These are phyloP conservation scores for Notamacropus eugenii DNA, from an alignment of 2,797 vertebrate species.

Conservation along the genomic window DNA sequence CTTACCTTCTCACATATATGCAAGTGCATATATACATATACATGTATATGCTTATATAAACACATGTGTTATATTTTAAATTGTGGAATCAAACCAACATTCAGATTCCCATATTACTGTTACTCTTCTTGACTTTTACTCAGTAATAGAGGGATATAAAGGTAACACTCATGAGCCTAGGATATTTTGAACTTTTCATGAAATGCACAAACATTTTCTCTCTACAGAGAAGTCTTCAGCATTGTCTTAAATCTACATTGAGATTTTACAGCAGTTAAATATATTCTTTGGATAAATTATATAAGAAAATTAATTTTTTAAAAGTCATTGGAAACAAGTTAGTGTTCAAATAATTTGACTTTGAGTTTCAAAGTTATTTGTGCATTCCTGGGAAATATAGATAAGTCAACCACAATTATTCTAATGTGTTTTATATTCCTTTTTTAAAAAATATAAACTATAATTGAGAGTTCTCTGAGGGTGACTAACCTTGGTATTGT, in stretches of 20 bases:
- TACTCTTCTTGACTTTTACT: background rate
- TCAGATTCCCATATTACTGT: constrained; percentile 37
- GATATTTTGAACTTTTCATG: constrained; percentile 63
- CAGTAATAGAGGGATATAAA: constrained; percentile 41
- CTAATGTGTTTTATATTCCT: constrained; percentile 57
- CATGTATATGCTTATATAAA: background rate
- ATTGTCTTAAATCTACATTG: constrained; percentile 63
- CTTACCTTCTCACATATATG: background rate
- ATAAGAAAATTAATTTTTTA: constrained; percentile 66
- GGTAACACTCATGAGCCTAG: constrained; percentile 61
- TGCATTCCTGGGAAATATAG: constrained; percentile 58
- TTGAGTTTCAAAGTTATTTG: constrained; percentile 55
- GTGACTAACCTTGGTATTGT: constrained; percentile 47
- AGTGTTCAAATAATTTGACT: constrained; percentile 54
- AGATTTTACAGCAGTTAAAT: constrained; percentile 72
- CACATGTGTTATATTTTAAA: constrained; percentile 46
- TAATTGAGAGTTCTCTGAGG: constrained; percentile 62
- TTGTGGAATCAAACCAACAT: constrained; percentile 52
- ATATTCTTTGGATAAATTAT: constrained; percentile 68
- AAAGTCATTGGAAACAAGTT: constrained; percentile 67
- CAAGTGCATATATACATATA: background rate
- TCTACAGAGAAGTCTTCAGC: constrained; percentile 60
- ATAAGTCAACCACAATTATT: constrained; percentile 59
- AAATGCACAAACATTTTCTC: constrained; percentile 69
- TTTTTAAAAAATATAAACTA: constrained; percentile 63